These are phyloP conservation scores for Drosophila parabipectinata DNA, from an alignment of 1,140 invertebrate genomes.

Conservation along the genomic window DNA sequence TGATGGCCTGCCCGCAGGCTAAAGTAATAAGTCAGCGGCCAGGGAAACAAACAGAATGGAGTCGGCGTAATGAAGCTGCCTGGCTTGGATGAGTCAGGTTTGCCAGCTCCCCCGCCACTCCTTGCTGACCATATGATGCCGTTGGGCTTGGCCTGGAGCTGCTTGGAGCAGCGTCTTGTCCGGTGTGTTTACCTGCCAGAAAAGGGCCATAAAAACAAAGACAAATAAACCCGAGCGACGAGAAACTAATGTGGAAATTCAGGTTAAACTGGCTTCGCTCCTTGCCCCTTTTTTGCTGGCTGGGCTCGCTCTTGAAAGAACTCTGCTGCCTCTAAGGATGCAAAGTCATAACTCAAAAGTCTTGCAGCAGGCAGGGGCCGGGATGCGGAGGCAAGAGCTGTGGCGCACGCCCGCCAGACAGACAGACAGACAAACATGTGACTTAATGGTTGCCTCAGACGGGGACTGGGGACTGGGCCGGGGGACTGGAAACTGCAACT, in stretches of 20 bases:
- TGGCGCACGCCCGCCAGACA: conserved; percentile 43
- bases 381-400: conserved; percentile 7
- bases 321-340: conserved; percentile 54
- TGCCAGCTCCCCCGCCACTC: neutral
- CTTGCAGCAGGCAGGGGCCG: conserved; percentile 36
- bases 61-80: conserved; percentile 54
- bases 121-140: conserved; percentile 58
- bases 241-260: conserved; percentile 75
- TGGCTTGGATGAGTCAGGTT: conserved; percentile 52
- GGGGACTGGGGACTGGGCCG: conserved; percentile 25
- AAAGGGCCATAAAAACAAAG: conserved; percentile 79
- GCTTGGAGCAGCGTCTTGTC: conserved; percentile 28
- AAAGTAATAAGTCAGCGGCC: conserved; percentile 59
- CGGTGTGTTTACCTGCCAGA: conserved; percentile 68
- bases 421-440: conserved; percentile 53
- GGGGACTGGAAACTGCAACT: conserved; percentile 36
- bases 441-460: conserved; percentile 47
- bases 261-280: conserved; percentile 71
- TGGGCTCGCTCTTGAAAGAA: conserved; percentile 30
- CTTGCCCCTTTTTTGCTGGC: neutral
- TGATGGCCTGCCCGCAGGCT: conserved; percentile 53
- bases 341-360: conserved; percentile 79
- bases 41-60: conserved; percentile 25
- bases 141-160: conserved; percentile 31
- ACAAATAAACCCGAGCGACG: conserved; percentile 62